Evolutionary conservation across 2,113 vertebrate genomes (phyloP).

Genomic region (cat (Felis catus)): DNA sequence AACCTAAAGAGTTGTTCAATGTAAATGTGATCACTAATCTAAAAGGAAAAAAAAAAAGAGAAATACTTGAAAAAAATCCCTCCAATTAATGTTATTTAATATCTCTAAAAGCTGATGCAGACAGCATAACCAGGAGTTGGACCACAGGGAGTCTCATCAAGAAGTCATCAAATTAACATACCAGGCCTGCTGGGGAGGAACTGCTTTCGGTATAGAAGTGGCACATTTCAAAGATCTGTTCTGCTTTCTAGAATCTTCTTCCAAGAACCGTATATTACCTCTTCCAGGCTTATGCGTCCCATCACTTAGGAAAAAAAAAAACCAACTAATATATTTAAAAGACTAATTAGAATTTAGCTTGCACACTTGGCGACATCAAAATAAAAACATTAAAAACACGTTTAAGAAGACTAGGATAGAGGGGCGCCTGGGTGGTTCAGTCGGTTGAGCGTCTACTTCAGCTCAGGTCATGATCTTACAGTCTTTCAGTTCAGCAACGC

Average conservation of each 20-base stretch:
- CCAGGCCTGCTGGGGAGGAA: neutral
- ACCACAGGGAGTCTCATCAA: slow-evolving; percentile 8
- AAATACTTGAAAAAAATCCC: neutral
- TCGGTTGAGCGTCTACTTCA: no score
- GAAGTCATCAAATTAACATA: slow-evolving; percentile 13
- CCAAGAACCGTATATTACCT: neutral
- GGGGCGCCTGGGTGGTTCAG: no score
- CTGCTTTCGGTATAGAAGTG: neutral
- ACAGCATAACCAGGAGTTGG: neutral
- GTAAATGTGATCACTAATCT: slow-evolving; percentile 40
- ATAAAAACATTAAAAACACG: slow-evolving; percentile 3
- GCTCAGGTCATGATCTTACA: no score
- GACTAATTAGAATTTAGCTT: neutral
- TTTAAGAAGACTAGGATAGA: neutral
- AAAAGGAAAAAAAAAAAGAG: slow-evolving; percentile 49
- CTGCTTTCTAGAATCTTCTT: neutral
- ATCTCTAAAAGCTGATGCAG: slow-evolving; percentile 1
- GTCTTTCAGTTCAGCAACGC: no score
- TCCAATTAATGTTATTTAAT: slow-evolving; percentile 70
- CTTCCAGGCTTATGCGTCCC: neutral
- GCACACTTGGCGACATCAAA: neutral
- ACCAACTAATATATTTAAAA: neutral
- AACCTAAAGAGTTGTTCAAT: slow-evolving; percentile 36
- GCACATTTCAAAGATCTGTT: neutral
- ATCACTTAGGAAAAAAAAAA: neutral